Conservation (phyloP, 2,113 vertebrate species). For the Dendropsophus ebraccatus region DNA sequence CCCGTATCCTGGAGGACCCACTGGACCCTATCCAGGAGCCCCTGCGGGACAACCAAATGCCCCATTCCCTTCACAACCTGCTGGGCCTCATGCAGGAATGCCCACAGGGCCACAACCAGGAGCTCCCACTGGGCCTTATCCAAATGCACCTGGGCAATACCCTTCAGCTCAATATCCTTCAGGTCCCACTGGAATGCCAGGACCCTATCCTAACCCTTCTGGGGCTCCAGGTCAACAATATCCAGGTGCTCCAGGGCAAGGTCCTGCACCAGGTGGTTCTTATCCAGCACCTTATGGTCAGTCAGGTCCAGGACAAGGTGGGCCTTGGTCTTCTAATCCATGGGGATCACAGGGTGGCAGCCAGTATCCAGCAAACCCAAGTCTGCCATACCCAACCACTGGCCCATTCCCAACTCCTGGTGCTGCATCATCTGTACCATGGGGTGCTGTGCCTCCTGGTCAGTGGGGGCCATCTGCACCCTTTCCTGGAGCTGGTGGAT, state of each 20-base stretch:
- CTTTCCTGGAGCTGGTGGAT: conserved; percentile 75
- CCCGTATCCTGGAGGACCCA: conserved; percentile 66
- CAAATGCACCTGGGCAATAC: conserved; percentile 35
- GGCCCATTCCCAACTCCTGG: conserved; percentile 75
- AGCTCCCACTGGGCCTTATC: conserved; percentile 23
- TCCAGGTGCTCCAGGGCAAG: conserved; percentile 73
- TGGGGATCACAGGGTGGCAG: conserved; percentile 78
- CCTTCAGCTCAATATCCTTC: conserved; percentile 65
- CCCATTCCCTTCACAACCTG: not conserved
- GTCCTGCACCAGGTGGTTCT: conserved; percentile 71
- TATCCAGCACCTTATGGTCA: conserved; percentile 71
- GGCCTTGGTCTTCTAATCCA: conserved; percentile 77
- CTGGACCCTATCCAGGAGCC: conserved; percentile 34
- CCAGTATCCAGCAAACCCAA: conserved; percentile 75
- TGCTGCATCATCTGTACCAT: conserved; percentile 74
- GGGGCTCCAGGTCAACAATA: conserved; percentile 69
- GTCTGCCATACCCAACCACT: conserved; percentile 77
- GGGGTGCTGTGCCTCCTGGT: conserved; percentile 78
- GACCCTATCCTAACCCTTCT: conserved; percentile 74
- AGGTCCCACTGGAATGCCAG: conserved; percentile 77
- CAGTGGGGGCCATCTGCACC: conserved; percentile 79
- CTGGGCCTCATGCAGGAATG: conserved; percentile 19
- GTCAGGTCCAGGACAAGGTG: conserved; percentile 74
- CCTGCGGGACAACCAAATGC: conserved; percentile 37
- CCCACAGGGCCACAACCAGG: conserved; percentile 27